These are phyloP conservation scores for Drosophila mettleri DNA, from an alignment of 2,888 invertebrate species.

Conservation along the genomic window DNA sequence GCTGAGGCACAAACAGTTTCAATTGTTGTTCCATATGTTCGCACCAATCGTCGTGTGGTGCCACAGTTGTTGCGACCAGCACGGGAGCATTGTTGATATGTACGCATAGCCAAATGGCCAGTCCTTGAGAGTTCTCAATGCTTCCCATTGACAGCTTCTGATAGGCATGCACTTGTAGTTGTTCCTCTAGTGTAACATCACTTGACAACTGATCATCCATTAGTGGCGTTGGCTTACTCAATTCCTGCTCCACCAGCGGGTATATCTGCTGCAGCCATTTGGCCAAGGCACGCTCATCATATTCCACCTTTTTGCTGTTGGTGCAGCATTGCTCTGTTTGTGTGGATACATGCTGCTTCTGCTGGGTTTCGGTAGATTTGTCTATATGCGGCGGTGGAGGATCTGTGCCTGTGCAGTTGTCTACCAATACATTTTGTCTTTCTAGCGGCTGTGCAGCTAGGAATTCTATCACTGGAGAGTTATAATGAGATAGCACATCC, in stretches of 20 bases:
- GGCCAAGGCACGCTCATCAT: slow-evolving; percentile 85
- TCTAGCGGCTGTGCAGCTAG: slow-evolving; percentile 85
- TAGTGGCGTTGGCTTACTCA: slow-evolving; percentile 84
- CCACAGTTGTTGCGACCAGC: slow-evolving; percentile 77
- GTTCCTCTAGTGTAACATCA: slow-evolving; percentile 42
- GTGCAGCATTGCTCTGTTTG: slow-evolving; percentile 83
- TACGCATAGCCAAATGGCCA: slow-evolving; percentile 83
- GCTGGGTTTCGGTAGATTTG: slow-evolving; percentile 68
- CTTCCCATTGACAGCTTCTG: slow-evolving; percentile 74
- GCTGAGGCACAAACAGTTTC: slow-evolving; percentile 79
- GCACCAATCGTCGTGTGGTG: slow-evolving; percentile 84
- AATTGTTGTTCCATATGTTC: slow-evolving; percentile 82
- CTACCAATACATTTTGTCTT: slow-evolving; percentile 80
- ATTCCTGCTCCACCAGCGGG: slow-evolving; percentile 85
- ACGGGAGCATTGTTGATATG: slow-evolving; percentile 83
- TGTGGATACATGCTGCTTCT: slow-evolving; percentile 66
- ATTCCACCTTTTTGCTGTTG: slow-evolving; percentile 25
- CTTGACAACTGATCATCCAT: slow-evolving; percentile 41
- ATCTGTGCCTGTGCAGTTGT: slow-evolving; percentile 80
- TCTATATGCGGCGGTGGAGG: slow-evolving; percentile 63
- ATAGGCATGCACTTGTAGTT: slow-evolving; percentile 77
- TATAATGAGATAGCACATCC: slow-evolving; percentile 85
- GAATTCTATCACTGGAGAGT: slow-evolving; percentile 86
- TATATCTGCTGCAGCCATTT: slow-evolving; percentile 85
- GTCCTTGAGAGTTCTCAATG: slow-evolving; percentile 71